A percentile compares a stretch with the other conserved stretches of the same genome.
Conservation (phyloP, 2,113 vertebrate species). For the Delphinapterus leucas region DNA sequence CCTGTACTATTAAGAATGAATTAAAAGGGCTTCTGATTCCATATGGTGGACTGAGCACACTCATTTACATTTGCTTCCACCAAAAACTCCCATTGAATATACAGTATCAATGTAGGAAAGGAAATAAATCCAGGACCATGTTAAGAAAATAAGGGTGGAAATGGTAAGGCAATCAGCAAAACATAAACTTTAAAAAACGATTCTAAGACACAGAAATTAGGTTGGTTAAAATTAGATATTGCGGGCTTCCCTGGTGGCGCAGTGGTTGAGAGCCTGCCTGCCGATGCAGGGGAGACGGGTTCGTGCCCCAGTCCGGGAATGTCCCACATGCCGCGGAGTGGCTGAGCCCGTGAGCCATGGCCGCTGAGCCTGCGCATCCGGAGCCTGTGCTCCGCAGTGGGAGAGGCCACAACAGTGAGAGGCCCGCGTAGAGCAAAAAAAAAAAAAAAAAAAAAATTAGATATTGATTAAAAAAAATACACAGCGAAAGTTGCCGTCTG, state of each 20-base stretch:
- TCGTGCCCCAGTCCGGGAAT: no score
- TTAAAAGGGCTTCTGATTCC: neutral
- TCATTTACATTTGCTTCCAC: neutral
- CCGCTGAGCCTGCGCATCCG: rapidly evolving
- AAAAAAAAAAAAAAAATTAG: neutral
- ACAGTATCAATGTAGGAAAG: neutral
- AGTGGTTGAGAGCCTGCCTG: no score
- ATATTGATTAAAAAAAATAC: neutral
- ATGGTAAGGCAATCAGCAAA: neutral
- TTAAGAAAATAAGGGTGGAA: neutral
- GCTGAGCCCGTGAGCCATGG: no score
- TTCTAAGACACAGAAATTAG: neutral
- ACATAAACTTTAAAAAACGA: neutral
- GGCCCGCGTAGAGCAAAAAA: rapidly evolving
- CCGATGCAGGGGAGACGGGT: no score
- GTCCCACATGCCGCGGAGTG: no score
- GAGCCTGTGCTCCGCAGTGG: no score
- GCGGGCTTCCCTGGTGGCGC: no score
- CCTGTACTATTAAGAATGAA: neutral
- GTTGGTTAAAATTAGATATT: neutral
- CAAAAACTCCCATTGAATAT: neutral
- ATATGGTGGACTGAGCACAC: no score
- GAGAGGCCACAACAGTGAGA: no score
- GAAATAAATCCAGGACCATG: neutral
- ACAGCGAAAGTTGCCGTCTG: neutral